phyloP scores from a whole-genome alignment of 2,113 vertebrate genomes.

The Takifugu flavidus region DNA sequence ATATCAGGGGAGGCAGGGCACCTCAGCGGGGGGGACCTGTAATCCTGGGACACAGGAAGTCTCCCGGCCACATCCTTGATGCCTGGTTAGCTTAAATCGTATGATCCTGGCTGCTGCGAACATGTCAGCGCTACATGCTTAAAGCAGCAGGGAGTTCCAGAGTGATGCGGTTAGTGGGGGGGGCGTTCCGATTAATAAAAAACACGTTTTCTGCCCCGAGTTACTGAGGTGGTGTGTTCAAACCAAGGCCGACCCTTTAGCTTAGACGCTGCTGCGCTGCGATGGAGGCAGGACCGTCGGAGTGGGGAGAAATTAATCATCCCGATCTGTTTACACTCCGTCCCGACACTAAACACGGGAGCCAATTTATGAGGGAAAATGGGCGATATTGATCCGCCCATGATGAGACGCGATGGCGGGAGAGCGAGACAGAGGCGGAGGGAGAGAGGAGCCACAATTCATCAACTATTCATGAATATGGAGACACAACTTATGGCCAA shows the following conservation, averaged over 20 bases:
- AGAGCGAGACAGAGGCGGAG: constrained; percentile 14
- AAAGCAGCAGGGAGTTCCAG: constrained; percentile 60
- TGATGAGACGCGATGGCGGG: constrained; percentile 53
- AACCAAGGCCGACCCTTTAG: too few species aligned
- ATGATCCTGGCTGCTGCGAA: constrained; percentile 47
- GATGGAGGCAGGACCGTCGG: too few species aligned
- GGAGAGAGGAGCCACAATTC: constrained; percentile 23
- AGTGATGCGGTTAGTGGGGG: constrained; percentile 40
- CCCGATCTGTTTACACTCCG: constrained; percentile 36
- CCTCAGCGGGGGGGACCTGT: constrained; percentile 32
- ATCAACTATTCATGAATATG: constrained; percentile 69
- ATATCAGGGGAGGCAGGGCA: constrained; percentile 18
- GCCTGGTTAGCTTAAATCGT: constrained; percentile 53
- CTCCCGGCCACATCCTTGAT: constrained; percentile 58
- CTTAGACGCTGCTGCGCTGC: too few species aligned
- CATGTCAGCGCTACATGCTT: constrained; percentile 58
- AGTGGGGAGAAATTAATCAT: constrained; percentile 23
- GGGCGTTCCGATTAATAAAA: constrained; percentile 35
- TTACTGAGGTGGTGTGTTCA: background rate
- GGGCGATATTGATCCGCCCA: constrained; percentile 50
- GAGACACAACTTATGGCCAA: constrained; percentile 62
- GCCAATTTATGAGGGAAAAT: constrained; percentile 58
- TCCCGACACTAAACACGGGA: constrained; percentile 23
- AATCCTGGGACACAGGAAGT: constrained; percentile 60
- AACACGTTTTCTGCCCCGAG: constrained; percentile 35